A percentile compares a stretch with the other conserved stretches of the same genome.
These are phyloP conservation scores for Cephalopholis sonnerati DNA, from an alignment of 2,113 vertebrate species.

Conservation along the genomic window DNA sequence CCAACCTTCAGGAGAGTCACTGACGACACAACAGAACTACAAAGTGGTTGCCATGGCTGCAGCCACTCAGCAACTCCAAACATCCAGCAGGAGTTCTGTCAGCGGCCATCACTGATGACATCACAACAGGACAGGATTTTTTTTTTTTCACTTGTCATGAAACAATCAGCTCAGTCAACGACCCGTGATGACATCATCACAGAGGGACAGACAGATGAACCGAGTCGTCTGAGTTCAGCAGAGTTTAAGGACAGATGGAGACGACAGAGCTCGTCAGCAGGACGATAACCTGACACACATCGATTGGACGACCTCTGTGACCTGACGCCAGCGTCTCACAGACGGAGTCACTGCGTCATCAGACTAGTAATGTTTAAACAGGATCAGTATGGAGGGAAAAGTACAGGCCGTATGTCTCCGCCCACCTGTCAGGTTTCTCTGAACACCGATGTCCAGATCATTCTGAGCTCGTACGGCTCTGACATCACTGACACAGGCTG, in stretches of 20 bases:
- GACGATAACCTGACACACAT: background rate
- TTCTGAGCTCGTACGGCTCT: too few relatives aligned
- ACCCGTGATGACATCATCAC: conserved; percentile 36
- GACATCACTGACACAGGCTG: too few relatives aligned
- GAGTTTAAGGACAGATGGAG: conserved; percentile 1
- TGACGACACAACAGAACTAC: background rate
- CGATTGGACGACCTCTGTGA: background rate
- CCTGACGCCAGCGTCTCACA: background rate
- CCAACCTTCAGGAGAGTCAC: background rate
- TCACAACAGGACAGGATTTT: conserved; percentile 1
- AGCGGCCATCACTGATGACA: background rate
- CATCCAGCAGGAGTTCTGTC: conserved; percentile 3
- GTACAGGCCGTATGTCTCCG: too few relatives aligned
- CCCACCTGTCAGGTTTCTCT: too few relatives aligned
- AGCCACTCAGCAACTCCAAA: conserved; percentile 2
- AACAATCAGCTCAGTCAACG: background rate
- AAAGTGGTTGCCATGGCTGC: background rate
- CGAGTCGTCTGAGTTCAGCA: background rate
- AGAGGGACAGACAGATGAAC: conserved; percentile 10
- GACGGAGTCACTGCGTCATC: background rate
- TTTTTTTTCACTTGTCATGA: background rate
- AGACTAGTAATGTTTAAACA: background rate
- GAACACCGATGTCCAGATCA: too few relatives aligned
- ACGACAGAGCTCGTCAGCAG: conserved; percentile 21
- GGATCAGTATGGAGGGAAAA: too few relatives aligned